A percentile compares a stretch with the other conserved stretches of the same genome.
Evolutionary conservation across 1,140 invertebrate genomes (phyloP).

Genomic region (Delia radicum): DNA sequence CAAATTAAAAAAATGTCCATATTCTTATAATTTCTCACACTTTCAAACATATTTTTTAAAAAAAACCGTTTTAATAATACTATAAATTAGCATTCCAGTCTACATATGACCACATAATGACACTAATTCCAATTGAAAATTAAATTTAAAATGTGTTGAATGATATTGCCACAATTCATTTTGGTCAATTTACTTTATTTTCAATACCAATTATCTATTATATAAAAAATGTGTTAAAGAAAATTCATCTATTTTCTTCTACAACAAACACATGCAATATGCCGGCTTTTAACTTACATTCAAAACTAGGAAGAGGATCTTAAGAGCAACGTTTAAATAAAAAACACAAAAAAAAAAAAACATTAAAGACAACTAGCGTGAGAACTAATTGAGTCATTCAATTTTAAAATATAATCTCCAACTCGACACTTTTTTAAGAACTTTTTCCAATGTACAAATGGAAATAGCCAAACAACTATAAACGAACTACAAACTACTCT

Average conservation of each 20-base stretch:
- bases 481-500: too few species aligned
- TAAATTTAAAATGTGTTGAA: not conserved
- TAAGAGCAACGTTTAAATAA: too few species aligned
- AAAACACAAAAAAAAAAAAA: too few species aligned
- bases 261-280: not conserved
- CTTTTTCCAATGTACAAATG: not conserved
- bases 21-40: too few species aligned
- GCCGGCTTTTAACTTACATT: not conserved
- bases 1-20: too few species aligned
- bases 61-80: too few species aligned
- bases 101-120: not conserved
- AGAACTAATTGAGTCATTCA: constrained; percentile 27
- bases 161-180: not conserved
- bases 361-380: constrained; percentile 19
- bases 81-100: too few species aligned
- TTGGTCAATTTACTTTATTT: not conserved
- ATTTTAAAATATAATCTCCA: constrained; percentile 13
- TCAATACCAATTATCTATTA: constrained; percentile 1
- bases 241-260: not conserved
- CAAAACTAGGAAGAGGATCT: not conserved
- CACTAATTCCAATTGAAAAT: not conserved
- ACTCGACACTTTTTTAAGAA: constrained; percentile 12
- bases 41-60: too few species aligned
- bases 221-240: not conserved
- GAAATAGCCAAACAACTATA: not conserved